A percentile compares a stretch with the other conserved stretches of the same genome.
phyloP scores from a whole-genome alignment of 1,140 invertebrate genomes.

The Calliphora vicina region DNA sequence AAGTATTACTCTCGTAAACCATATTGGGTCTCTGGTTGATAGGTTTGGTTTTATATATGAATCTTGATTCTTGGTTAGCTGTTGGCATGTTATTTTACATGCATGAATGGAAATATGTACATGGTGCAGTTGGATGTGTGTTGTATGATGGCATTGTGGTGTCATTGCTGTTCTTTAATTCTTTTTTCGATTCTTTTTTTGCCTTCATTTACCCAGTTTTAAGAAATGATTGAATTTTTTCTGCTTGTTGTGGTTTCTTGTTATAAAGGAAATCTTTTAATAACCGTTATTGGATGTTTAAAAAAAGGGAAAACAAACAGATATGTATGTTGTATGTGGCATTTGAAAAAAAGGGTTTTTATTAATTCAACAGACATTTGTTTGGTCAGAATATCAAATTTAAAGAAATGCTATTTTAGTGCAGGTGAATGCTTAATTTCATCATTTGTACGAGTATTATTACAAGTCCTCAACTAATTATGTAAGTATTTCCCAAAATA shows the following conservation, averaged over 20 bases:
- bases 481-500: no score
- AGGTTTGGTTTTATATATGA: neutral
- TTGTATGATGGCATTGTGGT: neutral
- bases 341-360: no score
- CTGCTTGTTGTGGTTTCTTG: neutral
- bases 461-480: no score
- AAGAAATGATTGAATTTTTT: neutral
- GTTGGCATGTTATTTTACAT: constrained; percentile 6
- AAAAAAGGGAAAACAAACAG: neutral
- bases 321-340: neutral
- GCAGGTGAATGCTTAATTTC: no score
- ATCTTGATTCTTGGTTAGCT: neutral
- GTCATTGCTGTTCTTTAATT: neutral
- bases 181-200: neutral
- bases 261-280: constrained; percentile 9
- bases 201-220: neutral
- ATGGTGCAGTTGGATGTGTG: neutral
- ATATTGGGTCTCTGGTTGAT: constrained; percentile 3
- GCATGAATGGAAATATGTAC: neutral
- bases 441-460: no score
- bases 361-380: no score
- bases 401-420: no score
- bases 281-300: neutral
- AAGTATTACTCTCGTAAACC: neutral
- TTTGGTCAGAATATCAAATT: no score